These are phyloP conservation scores for Xenentodon cancila DNA, from an alignment of 2,797 vertebrate species.

Conservation along the genomic window DNA sequence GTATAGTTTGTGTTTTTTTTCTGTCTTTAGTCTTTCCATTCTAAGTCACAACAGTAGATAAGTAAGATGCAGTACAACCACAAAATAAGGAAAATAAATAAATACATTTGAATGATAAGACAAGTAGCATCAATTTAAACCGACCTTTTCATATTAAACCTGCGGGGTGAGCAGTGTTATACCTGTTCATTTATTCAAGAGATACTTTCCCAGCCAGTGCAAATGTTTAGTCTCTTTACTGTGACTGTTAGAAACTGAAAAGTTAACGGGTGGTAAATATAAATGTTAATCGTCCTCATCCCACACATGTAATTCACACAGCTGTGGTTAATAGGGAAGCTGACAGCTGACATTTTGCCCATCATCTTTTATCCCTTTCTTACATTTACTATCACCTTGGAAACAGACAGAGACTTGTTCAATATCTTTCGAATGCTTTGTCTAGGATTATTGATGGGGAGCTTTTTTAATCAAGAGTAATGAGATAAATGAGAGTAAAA, in stretches of 20 bases:
- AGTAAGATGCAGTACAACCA: too few relatives aligned
- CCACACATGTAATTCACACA: slow-evolving; percentile 1
- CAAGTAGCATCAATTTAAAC: neutral
- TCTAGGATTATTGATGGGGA: too few relatives aligned
- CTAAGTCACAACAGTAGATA: too few relatives aligned
- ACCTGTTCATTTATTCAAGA: neutral
- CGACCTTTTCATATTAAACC: neutral
- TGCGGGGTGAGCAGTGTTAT: neutral
- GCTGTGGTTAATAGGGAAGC: neutral
- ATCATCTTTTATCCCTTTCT: slow-evolving; percentile 10
- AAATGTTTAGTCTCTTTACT: neutral
- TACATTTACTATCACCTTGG: slow-evolving; percentile 33
- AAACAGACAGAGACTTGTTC: slow-evolving; percentile 21
- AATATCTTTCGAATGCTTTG: slow-evolving; percentile 12
- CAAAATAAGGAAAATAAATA: too few relatives aligned
- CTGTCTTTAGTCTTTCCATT: too few relatives aligned
- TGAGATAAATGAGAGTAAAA: too few relatives aligned
- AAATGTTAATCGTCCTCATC: slow-evolving; percentile 4
- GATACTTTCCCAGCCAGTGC: neutral
- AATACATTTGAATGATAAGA: neutral
- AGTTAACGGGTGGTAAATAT: neutral
- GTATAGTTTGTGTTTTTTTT: too few relatives aligned
- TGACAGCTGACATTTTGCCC: slow-evolving; percentile 46
- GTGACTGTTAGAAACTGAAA: neutral
- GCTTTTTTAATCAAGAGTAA: too few relatives aligned